Evolutionary conservation across 2,888 invertebrate genomes (phyloP), one percentile per base, ranked within the genome.

Genomic region (Herminia tarsipennalis): DNA sequence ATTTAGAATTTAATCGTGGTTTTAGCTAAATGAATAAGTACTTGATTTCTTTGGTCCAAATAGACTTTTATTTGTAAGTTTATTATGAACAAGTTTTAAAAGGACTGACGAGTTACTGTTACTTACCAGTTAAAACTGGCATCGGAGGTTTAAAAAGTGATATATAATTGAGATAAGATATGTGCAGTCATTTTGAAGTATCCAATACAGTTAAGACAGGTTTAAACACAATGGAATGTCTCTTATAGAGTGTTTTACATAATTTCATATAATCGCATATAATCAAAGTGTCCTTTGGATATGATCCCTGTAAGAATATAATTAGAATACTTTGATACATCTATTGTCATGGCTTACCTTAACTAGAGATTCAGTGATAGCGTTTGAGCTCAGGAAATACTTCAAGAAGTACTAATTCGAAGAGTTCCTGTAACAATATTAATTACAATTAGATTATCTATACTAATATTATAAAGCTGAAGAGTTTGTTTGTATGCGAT

Each of bases 351-450:
- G 52, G 64, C 58, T 61, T 51, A 60, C 59, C 74, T 73, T 70
- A 74, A 69, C 62, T 73, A 73, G 35, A 50, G 42, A 42, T 54
- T 76, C 69, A 85, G 51, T 87, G 82, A 66, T 92, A 92, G 57
- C 93, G 92, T 56, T 94, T 93, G 61, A 94, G 89, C 86, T 95
- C 95, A 9, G 95, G 95, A 76, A 95, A 95, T 63, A 95, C 91
- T 83, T 95, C 94, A 51, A 94, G 78, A 66, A 95, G 88, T 34
- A 95, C 83, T 34, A 95, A 84, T 81, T 95, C 95, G 56, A 95
- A 90, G 52, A 95, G 83, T 76, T 94, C 94, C 95, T 95, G 87
- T 5, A 92, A 92, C 63, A 45, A 70, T 13, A 8, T n/a, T n/a
- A n/a, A n/a, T n/a, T n/a, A n/a, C n/a, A n/a, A n/a, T n/a, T n/a